Evolutionary conservation across 1,140 invertebrate genomes (phyloP), one percentile per base, ranked within the genome.

Genomic region (Leptinotarsa texana): DNA sequence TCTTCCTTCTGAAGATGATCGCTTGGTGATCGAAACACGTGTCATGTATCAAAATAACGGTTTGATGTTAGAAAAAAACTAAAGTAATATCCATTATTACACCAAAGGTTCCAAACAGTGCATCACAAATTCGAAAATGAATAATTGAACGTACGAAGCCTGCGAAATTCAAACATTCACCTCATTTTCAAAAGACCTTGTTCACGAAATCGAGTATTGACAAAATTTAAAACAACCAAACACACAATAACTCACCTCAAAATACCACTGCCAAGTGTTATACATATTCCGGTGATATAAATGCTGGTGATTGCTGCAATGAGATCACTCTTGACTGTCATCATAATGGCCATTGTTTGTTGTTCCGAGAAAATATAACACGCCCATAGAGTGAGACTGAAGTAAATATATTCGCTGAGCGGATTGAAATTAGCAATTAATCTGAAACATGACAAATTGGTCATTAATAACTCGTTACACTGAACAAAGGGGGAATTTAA

Each of bases 331-430:
- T 93, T 94, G 0, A 96, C 88, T 8, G 95, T 87, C 89, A 96
- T 92, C 78, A 96, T 87, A 42, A 95, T 88, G 0, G 93, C 91
- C 42, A 96, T 91, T 0, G 94, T 92, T 75, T 95, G 90, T 82
- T 97, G 95, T 81, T 97, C 95, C 0, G 93, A 91, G 73, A 95
- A 92, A 0, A 95, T 88, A 82, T 92, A 95, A 81, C 92, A 93
- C 1, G 92, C 91, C 92, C 93, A 94, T 0, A 97, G 85, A 1
- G 91, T 89, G n/a, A 92, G 83, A 5, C 88, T 86, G 75, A 93
- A 90, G 80, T 89, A 89, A 1, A 89, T 47, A 83, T 87, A 91
- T 74, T 90, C 87, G 67, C 87, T 18, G 27, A 82, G 83, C 62
- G 89, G 84, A 4, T 86, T 81, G 69, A 89, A 86, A 27, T 86